Percentiles rank a stretch among this genome's conserved stretches.
Evolutionary conservation across 2,113 vertebrate genomes (phyloP).

Genomic region (Balaenoptera acutorostrata): DNA sequence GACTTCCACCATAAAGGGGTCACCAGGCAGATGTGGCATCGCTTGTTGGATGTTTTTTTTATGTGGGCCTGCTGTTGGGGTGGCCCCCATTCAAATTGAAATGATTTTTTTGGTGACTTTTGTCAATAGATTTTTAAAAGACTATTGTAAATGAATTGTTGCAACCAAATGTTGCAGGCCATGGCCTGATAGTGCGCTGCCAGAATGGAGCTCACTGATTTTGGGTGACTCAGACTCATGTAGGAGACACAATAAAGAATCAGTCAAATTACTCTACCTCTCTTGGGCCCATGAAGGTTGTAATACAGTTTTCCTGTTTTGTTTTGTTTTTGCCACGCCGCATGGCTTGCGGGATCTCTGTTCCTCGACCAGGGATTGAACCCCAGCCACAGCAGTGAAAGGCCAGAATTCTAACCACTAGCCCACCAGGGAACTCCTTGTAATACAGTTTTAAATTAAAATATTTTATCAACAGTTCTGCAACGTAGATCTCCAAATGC

Average conservation of each 20-base stretch:
- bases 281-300: neutral
- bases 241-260: neutral
- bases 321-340: fast-evolving
- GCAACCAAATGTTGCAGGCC: too few species aligned
- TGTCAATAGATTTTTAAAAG: neutral
- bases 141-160: too few species aligned
- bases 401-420: neutral
- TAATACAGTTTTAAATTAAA: neutral
- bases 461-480: neutral
- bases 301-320: neutral
- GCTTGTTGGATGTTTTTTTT: neutral
- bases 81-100: neutral
- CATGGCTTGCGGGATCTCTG: neutral
- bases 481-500: neutral
- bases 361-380: neutral
- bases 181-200: too few species aligned
- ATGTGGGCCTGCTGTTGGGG: neutral
- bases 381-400: neutral
- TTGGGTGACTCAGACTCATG: neutral
- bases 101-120: neutral
- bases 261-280: neutral
- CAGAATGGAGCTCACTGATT: too few species aligned
- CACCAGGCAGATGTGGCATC: neutral
- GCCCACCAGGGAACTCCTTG: neutral
- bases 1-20: neutral